Base-by-base conservation (phyloP, 2,113 vertebrate species). In the Accipiter virgatus region DNA sequence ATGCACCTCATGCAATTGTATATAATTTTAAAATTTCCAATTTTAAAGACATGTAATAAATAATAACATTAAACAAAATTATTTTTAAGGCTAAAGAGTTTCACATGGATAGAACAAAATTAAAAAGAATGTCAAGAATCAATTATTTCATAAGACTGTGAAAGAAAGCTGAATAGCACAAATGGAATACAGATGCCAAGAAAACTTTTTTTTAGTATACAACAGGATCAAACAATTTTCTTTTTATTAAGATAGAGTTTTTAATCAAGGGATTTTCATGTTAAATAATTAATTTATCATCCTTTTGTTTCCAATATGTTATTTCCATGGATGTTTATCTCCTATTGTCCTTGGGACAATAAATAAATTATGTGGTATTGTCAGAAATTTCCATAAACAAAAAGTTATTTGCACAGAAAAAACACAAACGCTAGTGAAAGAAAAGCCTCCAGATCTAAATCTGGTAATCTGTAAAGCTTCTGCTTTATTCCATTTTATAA, bases 1-100 rank as follows among this genome's bases (percentile, higher is more conserved):
- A 94, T 90, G 34, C 62, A 89, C 40, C 55, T 93, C 88, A 86
- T 23, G 47, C 17, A 63, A 29, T 16, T 71, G 43, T 73, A 17
- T 65, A 83, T 93, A 11, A 91, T 80, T 79, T 81, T 94, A 94
- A 93, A 81, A 72, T 23, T 74, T 81, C 16, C 56, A 18, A 42
- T 91, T 78, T 91, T 87, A 92, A 61, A 93, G 43, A 23, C 13
- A 78, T 56, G 23, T 88, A 93, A 91, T 77, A 74, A 81, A 23
- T 65, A 75, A 61, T 55, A 47, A 85, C 59, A 63, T 63, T 72
- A 95, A 92, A 86, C 17, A 81, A 89, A 94, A 93, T 79, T 66
- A 53, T 87, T 94, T 81, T 85, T 92, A 90, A 88, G 85, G 56
- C 36, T 81, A 62, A 94, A 93, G 50, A 62, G 13, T 68, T 91